A percentile compares a stretch with the other conserved stretches of the same genome.
These are phyloP conservation scores for Haemorhous mexicanus DNA, from an alignment of 2,113 vertebrate species.

Conservation along the genomic window DNA sequence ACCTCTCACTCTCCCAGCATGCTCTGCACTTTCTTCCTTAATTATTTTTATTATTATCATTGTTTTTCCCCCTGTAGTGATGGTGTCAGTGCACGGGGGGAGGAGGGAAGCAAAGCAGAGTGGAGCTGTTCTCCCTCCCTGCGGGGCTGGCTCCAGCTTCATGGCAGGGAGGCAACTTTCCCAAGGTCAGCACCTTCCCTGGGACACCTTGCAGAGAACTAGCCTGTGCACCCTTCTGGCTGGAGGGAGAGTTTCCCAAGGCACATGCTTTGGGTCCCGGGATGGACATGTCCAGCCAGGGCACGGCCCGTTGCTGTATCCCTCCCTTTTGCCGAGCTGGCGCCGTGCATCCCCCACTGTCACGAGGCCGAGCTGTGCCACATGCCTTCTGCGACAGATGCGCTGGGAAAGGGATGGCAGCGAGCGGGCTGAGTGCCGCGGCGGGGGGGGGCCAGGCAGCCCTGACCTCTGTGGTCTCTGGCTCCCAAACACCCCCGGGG, in stretches of 20 bases:
- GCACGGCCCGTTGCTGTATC: neutral
- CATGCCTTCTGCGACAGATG: conserved; percentile 41
- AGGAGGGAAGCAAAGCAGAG: neutral
- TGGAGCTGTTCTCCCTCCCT: neutral
- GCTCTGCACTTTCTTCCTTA: neutral
- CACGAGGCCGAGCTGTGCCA: conserved; percentile 26
- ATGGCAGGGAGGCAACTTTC: neutral
- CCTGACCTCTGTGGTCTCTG: neutral
- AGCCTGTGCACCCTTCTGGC: neutral
- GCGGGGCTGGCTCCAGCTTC: neutral
- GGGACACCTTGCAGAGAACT: neutral
- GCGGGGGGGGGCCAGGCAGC: neutral
- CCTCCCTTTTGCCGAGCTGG: neutral
- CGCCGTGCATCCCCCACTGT: neutral
- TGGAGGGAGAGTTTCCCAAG: neutral
- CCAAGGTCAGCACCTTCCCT: neutral
- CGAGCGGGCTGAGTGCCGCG: neutral
- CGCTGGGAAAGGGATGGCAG: neutral
- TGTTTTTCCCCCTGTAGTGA: neutral
- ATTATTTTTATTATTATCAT: conserved; percentile 9
- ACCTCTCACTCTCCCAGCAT: neutral
- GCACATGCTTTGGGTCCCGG: accelerated
- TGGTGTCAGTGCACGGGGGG: neutral
- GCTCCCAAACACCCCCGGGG: neutral
- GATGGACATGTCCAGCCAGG: neutral